These are phyloP conservation scores for Ara ararauna DNA, from an alignment of 2,797 vertebrate genomes.

Conservation along the genomic window DNA sequence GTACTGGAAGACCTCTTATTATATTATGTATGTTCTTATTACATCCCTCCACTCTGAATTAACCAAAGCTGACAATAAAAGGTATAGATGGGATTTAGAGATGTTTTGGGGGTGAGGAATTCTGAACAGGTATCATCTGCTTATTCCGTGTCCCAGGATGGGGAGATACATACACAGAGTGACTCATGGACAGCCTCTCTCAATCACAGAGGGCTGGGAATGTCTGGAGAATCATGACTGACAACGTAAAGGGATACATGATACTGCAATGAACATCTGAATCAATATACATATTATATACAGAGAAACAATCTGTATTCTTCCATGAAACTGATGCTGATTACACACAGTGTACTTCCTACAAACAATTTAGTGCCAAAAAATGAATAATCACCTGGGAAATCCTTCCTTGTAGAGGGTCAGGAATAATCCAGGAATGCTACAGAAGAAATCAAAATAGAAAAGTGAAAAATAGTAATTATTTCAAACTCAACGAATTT, in stretches of 20 bases:
- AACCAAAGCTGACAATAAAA: not conserved
- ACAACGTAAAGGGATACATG: not conserved
- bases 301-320: conserved; percentile 1
- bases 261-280: not conserved
- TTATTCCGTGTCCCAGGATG: not conserved
- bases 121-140: not conserved
- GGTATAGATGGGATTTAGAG: not conserved
- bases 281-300: not conserved
- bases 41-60: not conserved
- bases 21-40: not conserved
- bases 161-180: not conserved
- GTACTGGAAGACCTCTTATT: not conserved
- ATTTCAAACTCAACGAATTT: not conserved
- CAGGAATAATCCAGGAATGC: not conserved
- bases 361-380: not conserved
- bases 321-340: conserved; percentile 1
- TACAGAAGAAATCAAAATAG: not conserved
- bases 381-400: conserved; percentile 15
- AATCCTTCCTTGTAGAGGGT: not conserved
- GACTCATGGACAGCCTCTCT: not conserved
- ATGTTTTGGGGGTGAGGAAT: not conserved
- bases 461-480: not conserved
- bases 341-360: not conserved
- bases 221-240: not conserved
- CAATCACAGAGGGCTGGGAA: not conserved